Evolutionary conservation across 1,140 invertebrate species (phyloP), one percentile per base, ranked within the genome.

Genomic region (Branchinecta lindahli): DNA sequence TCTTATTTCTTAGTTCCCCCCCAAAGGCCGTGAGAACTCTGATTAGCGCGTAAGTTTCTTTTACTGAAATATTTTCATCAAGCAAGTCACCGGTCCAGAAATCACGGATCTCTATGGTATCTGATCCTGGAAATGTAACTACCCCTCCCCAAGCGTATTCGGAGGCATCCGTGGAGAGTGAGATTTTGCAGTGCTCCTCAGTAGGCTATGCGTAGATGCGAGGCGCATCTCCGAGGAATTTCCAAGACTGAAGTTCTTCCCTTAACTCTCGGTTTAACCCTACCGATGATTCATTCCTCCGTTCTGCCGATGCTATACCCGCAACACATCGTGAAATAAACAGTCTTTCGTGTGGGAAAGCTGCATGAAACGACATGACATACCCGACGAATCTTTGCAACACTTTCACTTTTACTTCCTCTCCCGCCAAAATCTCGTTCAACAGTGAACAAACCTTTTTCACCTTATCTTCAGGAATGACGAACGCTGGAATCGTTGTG

Each of bases 321-420:
- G 9, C 47, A 9, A n/a, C n/a, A 52, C 47, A 52, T n/a, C 47
- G 47, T 52, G 47, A 52, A 52, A 52, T 52, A 52, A 52, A 52
- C 47, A 52, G n/a, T n/a, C 47, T 9, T 9, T 9, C 47, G n/a
- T 9, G 47, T 52, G 47, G 47, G n/a, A 52, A 52, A 52, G 47
- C 47, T 52, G 47, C 9, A n/a, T n/a, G 9, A 52, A 52, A n/a
- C 9, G 47, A 52, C 47, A 52, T 9, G n/a, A n/a, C 47, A n/a
- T 52, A 52, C 9, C 47, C 47, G 9, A 52, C n/a, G n/a, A 52
- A 52, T n/a, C n/a, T 52, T 52, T 52, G 47, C 9, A 52, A 9
- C 9, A n/a, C 9, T 52, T n/a, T 52, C 9, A 52, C n/a, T 9
- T 52, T 52, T n/a, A 52, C 47, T n/a, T n/a, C n/a, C 47, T 9